Evolutionary conservation across 2,888 invertebrate species (phyloP), one percentile per base, ranked within the genome.

Genomic region (Orthosia gothica): DNA sequence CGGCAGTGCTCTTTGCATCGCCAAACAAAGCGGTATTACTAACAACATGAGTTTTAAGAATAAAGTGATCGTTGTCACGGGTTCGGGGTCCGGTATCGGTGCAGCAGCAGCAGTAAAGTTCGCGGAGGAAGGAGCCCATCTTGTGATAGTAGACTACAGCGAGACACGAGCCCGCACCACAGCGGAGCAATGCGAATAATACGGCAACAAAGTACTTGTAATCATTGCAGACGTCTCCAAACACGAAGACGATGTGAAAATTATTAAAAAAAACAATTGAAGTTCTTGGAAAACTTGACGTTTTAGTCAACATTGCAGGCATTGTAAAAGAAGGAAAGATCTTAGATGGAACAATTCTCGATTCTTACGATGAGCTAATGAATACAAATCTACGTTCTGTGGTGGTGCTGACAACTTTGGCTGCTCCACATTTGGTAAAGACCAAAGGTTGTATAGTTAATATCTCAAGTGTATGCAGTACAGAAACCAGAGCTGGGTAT

Each of bases 281-380:
- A 0, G 83, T 81, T 5, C 92, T 88, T 32, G 89, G 88, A 0
- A 89, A 88, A 85, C 59, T 93, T 0, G 91, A 93, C 45, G 73
- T 93, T 3, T 78, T 93, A 0, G 82, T 93, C 3, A 93, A 93
- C 61, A 92, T 91, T 45, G 92, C 92, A 15, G 93, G 91, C 0
- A 84, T 89, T 5, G 12, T 77, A 0, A 80, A 52, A 26, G 5
- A 18, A 0, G 84, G 72, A 7, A 32, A 65, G 1, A 73, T 75
- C 12, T 15, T 80, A 1, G 88, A 88, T 32, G 79, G 83, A 2
- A 74, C 85, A 0, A 40, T 86, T 0, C 57, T 91, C 5, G 64
- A 84, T 16, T 55, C 52, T 2, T 93, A 86, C 70, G 93, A 94
- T 74, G 76, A 84, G 32, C 54, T 89, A 0, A 89, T 93, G 79